Conservation (phyloP, 2,888 invertebrate species). For the Bembecia ichneumoniformis region DNA sequence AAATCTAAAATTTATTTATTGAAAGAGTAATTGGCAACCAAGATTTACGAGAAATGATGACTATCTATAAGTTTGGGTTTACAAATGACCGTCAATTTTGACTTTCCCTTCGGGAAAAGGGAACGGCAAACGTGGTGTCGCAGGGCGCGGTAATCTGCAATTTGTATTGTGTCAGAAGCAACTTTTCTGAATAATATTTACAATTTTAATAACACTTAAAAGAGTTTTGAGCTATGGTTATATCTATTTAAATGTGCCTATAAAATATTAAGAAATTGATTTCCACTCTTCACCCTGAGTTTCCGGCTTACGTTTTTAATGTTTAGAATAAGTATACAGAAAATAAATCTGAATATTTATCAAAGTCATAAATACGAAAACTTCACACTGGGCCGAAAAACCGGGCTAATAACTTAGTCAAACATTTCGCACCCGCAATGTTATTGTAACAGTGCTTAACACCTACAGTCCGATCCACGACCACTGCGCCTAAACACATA, state of each 20-base stretch:
- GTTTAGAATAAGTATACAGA: no score
- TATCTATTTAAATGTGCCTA: no score
- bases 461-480: slow-evolving; percentile 24
- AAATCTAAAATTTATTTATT: no score
- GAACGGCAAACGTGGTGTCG: slow-evolving; percentile 8
- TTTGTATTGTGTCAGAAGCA: slow-evolving; percentile 32
- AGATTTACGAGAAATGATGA: background rate
- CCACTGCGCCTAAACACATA: background rate
- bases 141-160: slow-evolving; percentile 30
- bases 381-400: slow-evolving; percentile 19
- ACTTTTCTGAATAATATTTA: no score
- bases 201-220: no score
- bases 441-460: slow-evolving; percentile 40
- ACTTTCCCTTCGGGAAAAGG: background rate
- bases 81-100: background rate
- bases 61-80: background rate
- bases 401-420: slow-evolving; percentile 35
- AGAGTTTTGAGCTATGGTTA: no score
- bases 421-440: slow-evolving; percentile 30
- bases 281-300: no score
- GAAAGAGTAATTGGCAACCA: background rate
- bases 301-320: no score
- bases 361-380: background rate
- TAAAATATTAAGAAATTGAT: no score
- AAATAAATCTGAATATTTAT: no score